Evolutionary conservation across 2,888 invertebrate genomes (phyloP), one percentile per base, ranked within the genome.

Genomic region (Caenorhabditis wallacei): DNA sequence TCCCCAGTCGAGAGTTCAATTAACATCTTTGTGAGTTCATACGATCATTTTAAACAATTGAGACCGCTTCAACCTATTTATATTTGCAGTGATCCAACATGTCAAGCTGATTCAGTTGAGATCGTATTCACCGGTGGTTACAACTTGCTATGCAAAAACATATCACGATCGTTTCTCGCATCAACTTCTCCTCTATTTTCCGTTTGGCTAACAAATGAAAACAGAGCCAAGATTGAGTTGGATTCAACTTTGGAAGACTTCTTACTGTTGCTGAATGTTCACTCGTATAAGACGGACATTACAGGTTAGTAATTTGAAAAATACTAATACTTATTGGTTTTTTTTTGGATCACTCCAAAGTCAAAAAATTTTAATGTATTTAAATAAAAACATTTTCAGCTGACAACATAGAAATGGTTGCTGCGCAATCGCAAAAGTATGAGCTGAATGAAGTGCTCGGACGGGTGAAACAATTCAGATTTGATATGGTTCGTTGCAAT

Each of bases 361-460:
- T 30, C 3, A 3, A 30, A 30, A 8, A 30, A 8, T 5, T 30
- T 30, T 5, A 30, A 5, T 30, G 30, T 30, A 30, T 5, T 30
- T 30, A 30, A 8, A 30, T 3, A 30, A 30, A 30, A 24, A 46
- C 37, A 18, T 54, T 70, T 78, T 56, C 71, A 79, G 79, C 46
- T n/a, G 64, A 79, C 18, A 79, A 71, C 20, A 37, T 79, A 7
- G 46, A 72, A 26, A 0, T 71, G 18, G 37, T 80, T 63, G 57
- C 70, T 51, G 68, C 71, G 48, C 53, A 66, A 59, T 48, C 80
- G 46, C 64, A 43, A 40, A 66, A 46, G 40, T 70, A 51, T 64
- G 48, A 79, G 54, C 54, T 61, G 8, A 30, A 30, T 5, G n/a
- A 57, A 20, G 57, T 57, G 30, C 13, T 40, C 1, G 43, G 43